These are phyloP conservation scores for Tetragonisca angustula DNA, from an alignment of 2,888 invertebrate genomes.

Conservation along the genomic window DNA sequence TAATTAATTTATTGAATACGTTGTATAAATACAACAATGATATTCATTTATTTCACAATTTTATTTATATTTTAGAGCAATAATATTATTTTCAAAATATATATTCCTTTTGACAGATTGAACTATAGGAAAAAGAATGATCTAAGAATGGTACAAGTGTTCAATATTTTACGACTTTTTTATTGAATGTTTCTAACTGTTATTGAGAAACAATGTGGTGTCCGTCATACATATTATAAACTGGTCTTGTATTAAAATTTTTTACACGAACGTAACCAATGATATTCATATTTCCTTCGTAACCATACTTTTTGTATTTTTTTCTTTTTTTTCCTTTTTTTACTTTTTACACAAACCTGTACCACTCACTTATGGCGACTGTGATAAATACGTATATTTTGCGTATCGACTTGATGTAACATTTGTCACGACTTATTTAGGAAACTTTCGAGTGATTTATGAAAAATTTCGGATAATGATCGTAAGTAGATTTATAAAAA, in stretches of 20 bases:
- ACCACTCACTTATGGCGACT: slow-evolving; percentile 55
- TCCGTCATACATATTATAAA: slow-evolving; percentile 76
- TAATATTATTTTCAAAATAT: slow-evolving; percentile 1
- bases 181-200: slow-evolving; percentile 75
- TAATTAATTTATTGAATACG: slow-evolving; percentile 4
- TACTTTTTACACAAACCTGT: slow-evolving; percentile 51
- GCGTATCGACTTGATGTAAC: slow-evolving; percentile 32
- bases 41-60: not conserved
- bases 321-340: not conserved
- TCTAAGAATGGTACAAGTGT: slow-evolving; percentile 29
- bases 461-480: slow-evolving; percentile 34
- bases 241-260: slow-evolving; percentile 77
- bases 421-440: slow-evolving; percentile 23
- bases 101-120: not conserved
- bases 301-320: slow-evolving; percentile 48
- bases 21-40: not conserved
- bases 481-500: slow-evolving; percentile 46
- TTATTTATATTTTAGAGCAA: not conserved
- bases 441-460: slow-evolving; percentile 31
- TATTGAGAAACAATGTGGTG: slow-evolving; percentile 74
- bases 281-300: slow-evolving; percentile 59
- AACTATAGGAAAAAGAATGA: slow-evolving; percentile 23
- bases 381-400: slow-evolving; percentile 37
- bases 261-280: slow-evolving; percentile 68
- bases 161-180: slow-evolving; percentile 68